phyloP scores from a whole-genome alignment of 1,140 invertebrate genomes.

The Phenacoccus solenopsis region DNA sequence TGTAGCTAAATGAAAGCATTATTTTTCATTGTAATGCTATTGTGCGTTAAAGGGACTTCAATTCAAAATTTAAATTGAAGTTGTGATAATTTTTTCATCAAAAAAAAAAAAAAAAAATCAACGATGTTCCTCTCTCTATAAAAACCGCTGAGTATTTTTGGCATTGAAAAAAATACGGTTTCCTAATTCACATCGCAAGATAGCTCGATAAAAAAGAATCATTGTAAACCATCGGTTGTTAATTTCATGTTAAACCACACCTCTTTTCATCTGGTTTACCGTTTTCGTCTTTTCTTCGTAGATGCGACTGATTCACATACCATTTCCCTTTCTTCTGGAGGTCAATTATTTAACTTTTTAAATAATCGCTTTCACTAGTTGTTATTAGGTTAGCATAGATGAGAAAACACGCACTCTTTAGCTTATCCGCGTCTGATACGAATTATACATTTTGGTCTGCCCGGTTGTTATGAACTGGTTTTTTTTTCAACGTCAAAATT shows the following conservation, averaged over 20 bases:
- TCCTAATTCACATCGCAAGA: too few relatives aligned
- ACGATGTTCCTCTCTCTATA: too few relatives aligned
- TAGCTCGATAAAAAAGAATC: too few relatives aligned
- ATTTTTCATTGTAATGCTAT: too few relatives aligned
- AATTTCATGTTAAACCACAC: neutral
- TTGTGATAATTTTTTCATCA: too few relatives aligned
- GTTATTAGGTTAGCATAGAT: neutral
- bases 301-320: conserved; percentile 1
- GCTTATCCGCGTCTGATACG: neutral
- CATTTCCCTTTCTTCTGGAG: conserved; percentile 1
- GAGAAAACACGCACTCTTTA: neutral
- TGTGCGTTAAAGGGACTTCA: too few relatives aligned
- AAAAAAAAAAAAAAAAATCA: too few relatives aligned
- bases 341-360: neutral
- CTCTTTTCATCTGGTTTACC: neutral
- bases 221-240: neutral
- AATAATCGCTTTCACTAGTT: neutral
- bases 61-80: too few relatives aligned
- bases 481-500: too few relatives aligned
- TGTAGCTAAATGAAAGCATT: too few relatives aligned
- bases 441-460: neutral
- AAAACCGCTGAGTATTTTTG: too few relatives aligned
- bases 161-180: too few relatives aligned
- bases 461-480: neutral
- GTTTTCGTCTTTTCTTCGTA: conserved; percentile 1